Evolutionary conservation across 92 coral and sea anemone species (phyloP), one percentile per base, ranked within the genome.

Genomic region (Palythoa heliodiscus): DNA sequence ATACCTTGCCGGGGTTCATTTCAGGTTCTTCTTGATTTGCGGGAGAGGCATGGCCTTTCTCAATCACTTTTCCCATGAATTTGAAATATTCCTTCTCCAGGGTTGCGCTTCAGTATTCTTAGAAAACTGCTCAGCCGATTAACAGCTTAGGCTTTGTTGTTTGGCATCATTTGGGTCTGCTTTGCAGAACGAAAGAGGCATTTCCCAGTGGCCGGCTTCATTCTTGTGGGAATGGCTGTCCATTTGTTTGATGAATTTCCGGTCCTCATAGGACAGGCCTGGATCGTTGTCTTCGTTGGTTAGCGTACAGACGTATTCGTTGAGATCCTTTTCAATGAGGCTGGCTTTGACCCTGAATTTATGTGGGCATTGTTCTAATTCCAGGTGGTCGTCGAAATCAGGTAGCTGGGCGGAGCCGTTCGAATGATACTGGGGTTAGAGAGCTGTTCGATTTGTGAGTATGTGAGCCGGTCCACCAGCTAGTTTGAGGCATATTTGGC

Each of bases 141-240:
- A 22, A 52, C 53, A 1, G 93, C 93, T 75, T 90, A 93, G 19
- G 71, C 29, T 15, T 87, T 75, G 79, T 93, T 93, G 91, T 88
- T 90, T 4, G 95, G 93, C 92, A 93, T 75, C n/a, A 40, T 39
- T 69, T n/a, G 75, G 68, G 61, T 60, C 52, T 63, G 71, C 85
- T 54, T 83, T 17, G 13, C 92, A 81, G 38, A 93, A 91, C 9
- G 89, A 92, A 3, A 93, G 87, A 25, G 93, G 96, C 93, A 93
- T 88, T 74, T 93, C 95, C 92, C 90, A 90, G 71, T 90, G 82
- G 6, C 93, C 92, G 17, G 20, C 76, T 50, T 69, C 72, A 84
- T 93, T 93, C 85, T 86, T 88, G 85, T 81, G 89, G 47, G 85
- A 54, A 15, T 86, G 85, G 17, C 77, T 86, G 14, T 93, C 93